Conservation (phyloP, 2,113 vertebrate species). For the Bambusicola thoracicus region DNA sequence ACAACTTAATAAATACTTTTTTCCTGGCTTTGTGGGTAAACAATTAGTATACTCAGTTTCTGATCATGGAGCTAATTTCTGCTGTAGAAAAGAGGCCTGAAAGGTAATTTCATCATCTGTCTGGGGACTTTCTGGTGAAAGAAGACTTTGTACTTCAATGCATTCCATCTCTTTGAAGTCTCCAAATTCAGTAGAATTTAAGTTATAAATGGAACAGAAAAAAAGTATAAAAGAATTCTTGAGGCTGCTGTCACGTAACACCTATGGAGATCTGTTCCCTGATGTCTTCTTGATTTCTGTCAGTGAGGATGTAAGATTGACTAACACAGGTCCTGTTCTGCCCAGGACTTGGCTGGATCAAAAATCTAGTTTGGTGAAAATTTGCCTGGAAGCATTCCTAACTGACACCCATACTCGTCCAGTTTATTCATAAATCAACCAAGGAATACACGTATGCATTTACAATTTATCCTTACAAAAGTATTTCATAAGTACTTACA, state of each 20-base stretch:
- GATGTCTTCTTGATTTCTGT: neutral
- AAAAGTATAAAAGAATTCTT: neutral
- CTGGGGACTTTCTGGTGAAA: neutral
- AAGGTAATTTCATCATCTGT: neutral
- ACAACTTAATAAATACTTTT: neutral
- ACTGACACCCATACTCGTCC: neutral
- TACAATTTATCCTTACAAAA: neutral
- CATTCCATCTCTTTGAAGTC: neutral
- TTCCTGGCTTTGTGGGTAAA: neutral
- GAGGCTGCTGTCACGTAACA: neutral
- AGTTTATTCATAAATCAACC: neutral
- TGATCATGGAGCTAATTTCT: neutral
- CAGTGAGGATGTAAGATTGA: neutral
- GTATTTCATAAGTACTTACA: neutral
- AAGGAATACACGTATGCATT: neutral
- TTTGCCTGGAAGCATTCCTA: neutral
- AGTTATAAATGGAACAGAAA: neutral
- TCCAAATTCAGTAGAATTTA: neutral
- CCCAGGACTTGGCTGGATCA: neutral
- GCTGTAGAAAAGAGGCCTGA: neutral
- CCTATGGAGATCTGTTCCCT: neutral
- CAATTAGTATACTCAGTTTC: neutral
- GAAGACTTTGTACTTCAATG: neutral
- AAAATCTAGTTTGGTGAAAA: conserved; percentile 12
- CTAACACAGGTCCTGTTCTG: neutral